Base-by-base conservation (phyloP, 2,113 vertebrate species). In the Seriola rivoliana region DNA sequence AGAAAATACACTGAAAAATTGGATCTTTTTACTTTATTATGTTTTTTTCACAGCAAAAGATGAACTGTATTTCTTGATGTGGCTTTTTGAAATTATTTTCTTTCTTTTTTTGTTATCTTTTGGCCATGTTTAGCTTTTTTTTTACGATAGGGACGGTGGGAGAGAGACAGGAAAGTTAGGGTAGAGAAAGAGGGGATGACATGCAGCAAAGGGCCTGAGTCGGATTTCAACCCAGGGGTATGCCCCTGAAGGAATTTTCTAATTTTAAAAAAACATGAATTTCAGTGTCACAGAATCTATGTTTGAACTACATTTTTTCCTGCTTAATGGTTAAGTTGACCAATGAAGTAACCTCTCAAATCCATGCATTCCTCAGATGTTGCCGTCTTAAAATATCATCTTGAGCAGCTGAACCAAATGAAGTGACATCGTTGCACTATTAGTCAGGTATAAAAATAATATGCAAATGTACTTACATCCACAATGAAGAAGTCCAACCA, bases 401-500 rank as follows among this genome's bases (percentile, higher is more conserved):
- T 67, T 68, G 34, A 29, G 36, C 3, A 64, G 7, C 12, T 42
- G 23, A 64, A 44, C 42, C 7, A 59, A 46, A 29, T 16, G 5
- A 59, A 55, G 19, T 52, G 0, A 68, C 5, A n/a, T 52, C 40
- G 16, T 17, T 54, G 16, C 25, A 65, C 34, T 34, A 38, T 17
- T 38, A 44, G 1, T 23, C 59, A 4, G 55, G 1, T 21, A 82
- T 59, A 23, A 44, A 77, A 68, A 36, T 11, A 42, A 8, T 40
- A 16, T 25, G 8, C 11, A 80, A 89, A 57, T 88, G 93, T 94
- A 97, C 98, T 95, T 97, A 99, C 98, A 94, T 98, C 98, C 89
- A 99, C 98, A 75, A 99, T 99, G 94, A 99, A 98, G 97, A 99
- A 99, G 95, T 99, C 98, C 84, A 99, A 93, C 98, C 98, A 99